Evolutionary conservation across 2,113 vertebrate species (phyloP), one percentile per base, ranked within the genome.

Genomic region (Chionodraco myersi): DNA sequence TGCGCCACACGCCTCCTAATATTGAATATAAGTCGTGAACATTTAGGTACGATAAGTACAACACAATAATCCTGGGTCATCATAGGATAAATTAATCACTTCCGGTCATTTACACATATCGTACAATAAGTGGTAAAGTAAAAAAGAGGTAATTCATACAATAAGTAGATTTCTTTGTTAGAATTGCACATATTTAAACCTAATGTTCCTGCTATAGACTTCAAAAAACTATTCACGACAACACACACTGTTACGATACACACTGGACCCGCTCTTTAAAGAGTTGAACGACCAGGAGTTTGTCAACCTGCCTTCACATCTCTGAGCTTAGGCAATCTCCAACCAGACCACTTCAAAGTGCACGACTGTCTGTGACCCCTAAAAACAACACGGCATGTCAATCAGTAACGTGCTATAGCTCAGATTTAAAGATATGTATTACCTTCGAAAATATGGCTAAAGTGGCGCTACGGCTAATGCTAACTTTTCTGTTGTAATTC

Each of bases 231-330:
- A 30, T 30, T 30, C 30, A 30, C 30, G 30, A 30, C 30, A 30
- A 4, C 30, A 30, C 30, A 30, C 36, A 41, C 36, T 41, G 36
- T 41, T 41, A 23, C 34, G 2, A 30, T 36, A 21, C 66, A 54
- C 11, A 54, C 60, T 18, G 56, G 18, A 45, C 14, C 53, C 48
- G 7, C 2, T 41, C 5, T 41, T 5, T 7, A 51, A 13, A 34
- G 52, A 52, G 75, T 75, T 83, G 34, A 90, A 88, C 1, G 84
- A 41, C 86, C 86, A 14, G 18, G 26, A 52, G 85, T 60, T 60
- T 45, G 59, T 78, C 15, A 87, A 45, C 59, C 66, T 60, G 49
- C 26, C 8, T 58, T 72, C 36, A 6, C 36, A 41, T 52, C 11
- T 12, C 5, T 23, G 57, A 47, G 30, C 4, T 80, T 79, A 51